Base-by-base conservation (phyloP, 1,140 invertebrate genomes). In the Cryptotermes secundus region DNA sequence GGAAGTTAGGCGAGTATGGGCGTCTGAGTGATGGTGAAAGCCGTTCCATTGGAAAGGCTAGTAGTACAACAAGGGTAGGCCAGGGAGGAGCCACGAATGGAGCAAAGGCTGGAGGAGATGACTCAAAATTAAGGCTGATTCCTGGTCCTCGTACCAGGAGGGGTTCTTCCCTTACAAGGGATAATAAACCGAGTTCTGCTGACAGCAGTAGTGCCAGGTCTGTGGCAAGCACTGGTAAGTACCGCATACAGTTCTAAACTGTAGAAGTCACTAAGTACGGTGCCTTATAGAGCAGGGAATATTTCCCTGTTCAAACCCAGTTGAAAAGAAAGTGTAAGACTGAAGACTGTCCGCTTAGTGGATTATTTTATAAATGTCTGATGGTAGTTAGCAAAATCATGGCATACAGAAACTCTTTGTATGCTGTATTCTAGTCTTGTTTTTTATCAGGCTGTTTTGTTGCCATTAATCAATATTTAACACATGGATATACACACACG, bases 211-310 rank as follows among this genome's bases (percentile, higher is more conserved):
- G 72, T 85, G 34, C 82, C 38, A 86, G 53, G 38, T 85, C 42
- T 34, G 84, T 81, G 38, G 59, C 49, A 49, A 65, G 59, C 35
- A 80, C 82, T 72, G 85, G 85, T 83, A 94, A 94, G 87, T 94
- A 94, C 89, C 92, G 93, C 45, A 94, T 94, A 87, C 93, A 94
- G 86, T 94, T 94, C 88, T 94, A 90, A 91, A 79, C 82, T 84
- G 34, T 59, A 26, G n/a, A 82, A 85, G 53, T 49, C 14, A 14
- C 45, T 19, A 49, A 49, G 22, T 49, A 49, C 16, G 12, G 34
- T 49, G 38, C 59, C 59, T 72, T 72, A 24, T 19, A 72, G 16
- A 72, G 59, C 1, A 31, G 26, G 59, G n/a, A n/a, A 10, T 72
- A 1, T 72, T 10, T 26, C n/a, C 59, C 26, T 31, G 9, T 72